phyloP scores from a whole-genome alignment of 2,888 invertebrate species.

The Ctenicera cuprea region DNA sequence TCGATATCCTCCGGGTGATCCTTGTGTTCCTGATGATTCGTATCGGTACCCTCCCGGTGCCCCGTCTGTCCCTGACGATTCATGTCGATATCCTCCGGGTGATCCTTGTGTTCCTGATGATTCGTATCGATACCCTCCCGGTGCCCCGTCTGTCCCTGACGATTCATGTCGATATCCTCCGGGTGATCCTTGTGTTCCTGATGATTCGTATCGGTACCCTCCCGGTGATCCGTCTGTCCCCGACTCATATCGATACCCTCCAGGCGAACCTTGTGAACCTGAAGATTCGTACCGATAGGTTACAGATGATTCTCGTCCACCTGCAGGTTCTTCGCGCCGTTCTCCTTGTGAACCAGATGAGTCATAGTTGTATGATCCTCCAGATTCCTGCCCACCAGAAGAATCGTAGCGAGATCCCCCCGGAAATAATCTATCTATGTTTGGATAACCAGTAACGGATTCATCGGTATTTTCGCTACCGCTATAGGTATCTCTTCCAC shows the following conservation, averaged over 20 bases:
- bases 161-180: background rate
- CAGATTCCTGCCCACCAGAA: conserved; percentile 2
- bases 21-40: conserved; percentile 15
- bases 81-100: background rate
- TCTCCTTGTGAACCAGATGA: background rate
- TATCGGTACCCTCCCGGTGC: background rate
- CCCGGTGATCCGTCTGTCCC: background rate
- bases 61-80: background rate
- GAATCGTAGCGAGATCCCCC: conserved; percentile 7
- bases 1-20: background rate
- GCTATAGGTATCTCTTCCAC: conserved; percentile 34
- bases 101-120: conserved; percentile 11
- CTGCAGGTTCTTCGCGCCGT: background rate
- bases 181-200: background rate
- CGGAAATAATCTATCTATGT: conserved; percentile 15
- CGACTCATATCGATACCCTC: background rate
- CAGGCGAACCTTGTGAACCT: conserved; percentile 1
- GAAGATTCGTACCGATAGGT: background rate
- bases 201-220: conserved; percentile 6
- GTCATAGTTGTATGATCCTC: conserved; percentile 6
- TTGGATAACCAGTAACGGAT: background rate
- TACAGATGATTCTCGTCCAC: background rate
- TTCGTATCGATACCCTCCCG: conserved; percentile 8
- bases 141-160: background rate
- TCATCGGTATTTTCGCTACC: conserved; percentile 16